Evolutionary conservation across 2,797 vertebrate genomes (phyloP).

Genomic region (Microcaecilia unicolor): DNA sequence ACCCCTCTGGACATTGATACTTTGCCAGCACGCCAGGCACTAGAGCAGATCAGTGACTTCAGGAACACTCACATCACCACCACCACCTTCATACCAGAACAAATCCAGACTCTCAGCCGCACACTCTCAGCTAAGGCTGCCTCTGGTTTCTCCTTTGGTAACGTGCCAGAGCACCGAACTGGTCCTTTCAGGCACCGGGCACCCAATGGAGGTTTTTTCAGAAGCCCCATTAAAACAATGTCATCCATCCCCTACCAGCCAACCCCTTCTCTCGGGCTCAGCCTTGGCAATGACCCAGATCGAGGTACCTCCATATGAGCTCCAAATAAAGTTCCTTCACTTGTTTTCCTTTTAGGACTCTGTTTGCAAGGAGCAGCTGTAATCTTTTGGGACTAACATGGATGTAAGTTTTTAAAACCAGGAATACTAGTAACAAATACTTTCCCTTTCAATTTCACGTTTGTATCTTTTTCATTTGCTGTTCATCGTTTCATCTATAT

Average conservation of each 20-base stretch:
- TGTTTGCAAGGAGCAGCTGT: constrained; percentile 59
- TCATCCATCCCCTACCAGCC: constrained; percentile 96
- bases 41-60: constrained; percentile 99
- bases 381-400: constrained; percentile 71
- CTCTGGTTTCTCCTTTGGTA: constrained; percentile 89
- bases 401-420: constrained; percentile 62
- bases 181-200: constrained; percentile 95
- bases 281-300: constrained; percentile 92
- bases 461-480: constrained; percentile 7
- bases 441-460: constrained; percentile 17
- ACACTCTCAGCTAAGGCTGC: constrained; percentile 94
- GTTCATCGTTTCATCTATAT: neutral
- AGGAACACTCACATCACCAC: constrained; percentile 99
- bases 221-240: constrained; percentile 98
- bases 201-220: constrained; percentile 96
- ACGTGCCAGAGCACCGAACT: constrained; percentile 93
- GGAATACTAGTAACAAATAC: constrained; percentile 54
- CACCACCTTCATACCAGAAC: constrained; percentile 98
- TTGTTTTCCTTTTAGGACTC: constrained; percentile 58
- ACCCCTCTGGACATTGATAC: constrained; percentile 97
- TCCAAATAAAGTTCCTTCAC: constrained; percentile 37
- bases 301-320: constrained; percentile 96
- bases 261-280: constrained; percentile 91
- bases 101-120: constrained; percentile 98
- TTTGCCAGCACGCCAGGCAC: constrained; percentile 88